A percentile compares a stretch with the other conserved stretches of the same genome.
Conservation (phyloP, 2,113 vertebrate genomes). For the Pteronura brasiliensis region DNA sequence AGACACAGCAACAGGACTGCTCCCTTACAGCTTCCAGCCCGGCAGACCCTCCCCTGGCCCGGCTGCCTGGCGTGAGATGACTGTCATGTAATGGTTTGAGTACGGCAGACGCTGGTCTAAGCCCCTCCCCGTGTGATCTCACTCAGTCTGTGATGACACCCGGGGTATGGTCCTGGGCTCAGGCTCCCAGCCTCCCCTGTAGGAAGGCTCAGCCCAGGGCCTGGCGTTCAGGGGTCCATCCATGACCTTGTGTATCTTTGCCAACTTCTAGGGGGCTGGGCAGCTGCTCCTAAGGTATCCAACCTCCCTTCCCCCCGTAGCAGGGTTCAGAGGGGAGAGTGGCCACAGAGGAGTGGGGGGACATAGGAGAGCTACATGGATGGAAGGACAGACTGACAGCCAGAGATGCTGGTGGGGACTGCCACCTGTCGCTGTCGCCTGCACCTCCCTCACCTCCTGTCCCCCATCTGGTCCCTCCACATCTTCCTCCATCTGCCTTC, state of each 20-base stretch:
- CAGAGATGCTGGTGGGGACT: neutral
- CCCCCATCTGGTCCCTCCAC: neutral
- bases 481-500: neutral
- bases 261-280: neutral
- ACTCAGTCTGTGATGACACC: accelerated
- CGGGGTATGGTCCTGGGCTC: accelerated
- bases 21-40: accelerated
- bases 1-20: neutral
- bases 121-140: neutral
- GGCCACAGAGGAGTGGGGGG: too few species aligned
- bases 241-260: accelerated
- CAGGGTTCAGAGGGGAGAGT: neutral
- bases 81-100: accelerated
- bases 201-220: neutral
- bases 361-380: accelerated
- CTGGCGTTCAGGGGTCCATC: neutral
- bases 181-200: neutral
- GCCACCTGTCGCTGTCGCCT: accelerated
- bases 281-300: neutral
- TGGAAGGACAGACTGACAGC: neutral
- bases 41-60: neutral
- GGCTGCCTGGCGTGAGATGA: accelerated
- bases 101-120: accelerated
- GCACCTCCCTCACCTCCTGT: too few species aligned
- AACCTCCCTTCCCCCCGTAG: accelerated